Percentiles rank a stretch among this genome's conserved stretches.
phyloP scores from a whole-genome alignment of 2,888 invertebrate species.

The Lycocerus yunnanus region DNA sequence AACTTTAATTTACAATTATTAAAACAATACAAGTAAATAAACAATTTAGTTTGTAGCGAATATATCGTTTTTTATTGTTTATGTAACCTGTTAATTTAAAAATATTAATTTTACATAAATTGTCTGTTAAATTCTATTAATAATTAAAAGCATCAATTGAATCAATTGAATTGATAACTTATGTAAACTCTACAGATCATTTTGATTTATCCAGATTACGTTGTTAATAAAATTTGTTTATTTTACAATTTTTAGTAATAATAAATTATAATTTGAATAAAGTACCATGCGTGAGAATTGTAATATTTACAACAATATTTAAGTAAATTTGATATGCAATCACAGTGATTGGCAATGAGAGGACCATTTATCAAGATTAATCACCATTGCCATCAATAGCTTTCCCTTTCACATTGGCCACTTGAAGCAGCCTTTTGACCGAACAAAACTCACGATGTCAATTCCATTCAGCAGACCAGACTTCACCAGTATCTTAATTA shows the following conservation, averaged over 20 bases:
- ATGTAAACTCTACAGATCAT: too few species aligned
- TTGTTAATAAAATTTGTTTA: neutral
- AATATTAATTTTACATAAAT: too few species aligned
- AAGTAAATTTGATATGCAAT: constrained; percentile 46
- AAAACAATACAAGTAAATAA: too few species aligned
- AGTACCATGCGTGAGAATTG: neutral
- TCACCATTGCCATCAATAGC: constrained; percentile 46
- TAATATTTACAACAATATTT: constrained; percentile 19
- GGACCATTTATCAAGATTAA: constrained; percentile 48
- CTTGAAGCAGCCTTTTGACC: constrained; percentile 47
- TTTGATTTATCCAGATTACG: neutral
- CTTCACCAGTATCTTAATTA: constrained; percentile 41
- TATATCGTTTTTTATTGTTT: too few species aligned
- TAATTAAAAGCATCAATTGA: too few species aligned
- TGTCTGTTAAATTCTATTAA: too few species aligned
- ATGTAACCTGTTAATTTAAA: too few species aligned
- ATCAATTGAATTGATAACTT: too few species aligned
- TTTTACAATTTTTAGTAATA: neutral
- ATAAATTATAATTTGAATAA: neutral
- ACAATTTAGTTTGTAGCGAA: too few species aligned
- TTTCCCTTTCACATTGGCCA: constrained; percentile 48
- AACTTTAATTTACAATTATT: too few species aligned
- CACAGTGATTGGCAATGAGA: constrained; percentile 46
- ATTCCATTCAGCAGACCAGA: constrained; percentile 35
- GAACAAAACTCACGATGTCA: constrained; percentile 36